Percentiles rank a stretch among this genome's conserved stretches.
Conservation (phyloP, 2,797 vertebrate genomes). For the Champsocephalus gunnari region DNA sequence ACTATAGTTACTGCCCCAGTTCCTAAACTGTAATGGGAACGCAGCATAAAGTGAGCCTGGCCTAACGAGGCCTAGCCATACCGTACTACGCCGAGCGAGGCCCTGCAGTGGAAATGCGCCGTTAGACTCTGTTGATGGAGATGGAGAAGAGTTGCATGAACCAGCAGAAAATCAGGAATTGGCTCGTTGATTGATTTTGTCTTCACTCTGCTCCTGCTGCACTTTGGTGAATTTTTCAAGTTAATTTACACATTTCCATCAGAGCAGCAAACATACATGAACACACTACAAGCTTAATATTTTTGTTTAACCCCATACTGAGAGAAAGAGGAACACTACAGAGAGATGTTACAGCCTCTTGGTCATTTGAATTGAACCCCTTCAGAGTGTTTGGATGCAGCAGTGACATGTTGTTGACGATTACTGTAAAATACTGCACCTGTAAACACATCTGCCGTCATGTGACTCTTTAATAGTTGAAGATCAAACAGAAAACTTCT, state of each 20-base stretch:
- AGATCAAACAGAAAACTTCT: neutral
- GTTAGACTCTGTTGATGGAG: no score
- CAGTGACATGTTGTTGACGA: neutral
- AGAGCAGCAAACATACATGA: neutral
- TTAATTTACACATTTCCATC: neutral
- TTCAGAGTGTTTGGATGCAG: neutral
- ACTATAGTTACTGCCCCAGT: no score
- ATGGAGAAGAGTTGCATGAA: no score
- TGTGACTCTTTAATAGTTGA: neutral
- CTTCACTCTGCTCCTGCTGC: no score
- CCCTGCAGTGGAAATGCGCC: no score
- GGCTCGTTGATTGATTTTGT: neutral
- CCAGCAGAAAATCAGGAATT: neutral
- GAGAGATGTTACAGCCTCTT: no score
- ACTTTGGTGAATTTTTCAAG: neutral
- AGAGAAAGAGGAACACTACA: neutral
- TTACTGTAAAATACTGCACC: neutral
- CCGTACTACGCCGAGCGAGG: no score
- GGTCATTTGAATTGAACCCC: conserved; percentile 11
- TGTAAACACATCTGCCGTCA: conserved; percentile 5
- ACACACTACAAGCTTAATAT: no score
- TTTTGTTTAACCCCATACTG: no score
- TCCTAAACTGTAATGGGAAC: no score
- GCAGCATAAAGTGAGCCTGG: no score
- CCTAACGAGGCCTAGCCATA: no score